These are phyloP conservation scores for Hymenochirus boettgeri DNA, from an alignment of 2,113 vertebrate species.

Conservation along the genomic window DNA sequence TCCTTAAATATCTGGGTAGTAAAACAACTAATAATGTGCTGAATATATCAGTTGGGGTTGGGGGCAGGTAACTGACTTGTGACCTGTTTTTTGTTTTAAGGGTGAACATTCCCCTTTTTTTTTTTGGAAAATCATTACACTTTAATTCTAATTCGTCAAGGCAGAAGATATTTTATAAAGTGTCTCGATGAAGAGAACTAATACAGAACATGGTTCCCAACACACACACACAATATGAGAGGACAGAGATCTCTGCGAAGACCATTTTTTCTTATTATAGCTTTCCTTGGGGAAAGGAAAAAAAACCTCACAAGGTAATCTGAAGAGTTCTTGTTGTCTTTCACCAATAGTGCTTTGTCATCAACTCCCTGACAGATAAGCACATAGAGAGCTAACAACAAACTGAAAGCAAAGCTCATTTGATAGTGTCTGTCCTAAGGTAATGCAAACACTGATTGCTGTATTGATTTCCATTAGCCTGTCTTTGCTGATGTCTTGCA, in stretches of 20 bases:
- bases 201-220: no score
- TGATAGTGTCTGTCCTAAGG: conserved; percentile 5
- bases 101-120: no score
- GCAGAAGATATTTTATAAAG: no score
- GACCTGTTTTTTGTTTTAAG: no score
- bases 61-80: no score
- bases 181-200: no score
- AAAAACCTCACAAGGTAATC: not conserved
- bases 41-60: no score
- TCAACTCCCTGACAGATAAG: conserved; percentile 6
- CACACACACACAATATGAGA: no score
- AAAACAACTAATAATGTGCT: no score
- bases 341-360: conserved; percentile 17
- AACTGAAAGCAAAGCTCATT: not conserved
- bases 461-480: conserved; percentile 40
- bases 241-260: not conserved
- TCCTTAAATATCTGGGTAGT: no score
- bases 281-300: not conserved
- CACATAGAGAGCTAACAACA: not conserved
- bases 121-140: no score
- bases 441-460: conserved; percentile 40
- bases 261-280: not conserved
- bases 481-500: conserved; percentile 6
- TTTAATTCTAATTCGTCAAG: no score
- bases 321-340: not conserved